These are phyloP conservation scores for Myotis brandtii DNA, from an alignment of 2,113 vertebrate species.

Conservation along the genomic window DNA sequence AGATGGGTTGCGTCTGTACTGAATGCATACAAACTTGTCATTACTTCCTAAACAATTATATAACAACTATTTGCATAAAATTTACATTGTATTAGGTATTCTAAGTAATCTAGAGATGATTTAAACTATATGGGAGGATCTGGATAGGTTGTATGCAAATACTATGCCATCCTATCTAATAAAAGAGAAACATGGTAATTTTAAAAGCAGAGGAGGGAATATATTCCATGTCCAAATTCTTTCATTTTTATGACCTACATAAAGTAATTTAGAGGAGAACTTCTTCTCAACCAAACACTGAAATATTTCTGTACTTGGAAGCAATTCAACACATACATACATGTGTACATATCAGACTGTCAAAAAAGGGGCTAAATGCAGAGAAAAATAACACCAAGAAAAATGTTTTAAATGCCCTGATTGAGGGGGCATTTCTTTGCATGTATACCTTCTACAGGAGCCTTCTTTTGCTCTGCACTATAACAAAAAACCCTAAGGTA, in stretches of 20 bases:
- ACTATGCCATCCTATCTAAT: neutral
- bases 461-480: neutral
- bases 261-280: neutral
- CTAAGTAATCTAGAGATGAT: neutral
- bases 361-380: neutral
- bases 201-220: neutral
- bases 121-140: neutral
- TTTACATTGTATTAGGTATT: neutral
- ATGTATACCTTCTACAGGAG: neutral
- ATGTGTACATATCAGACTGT: neutral
- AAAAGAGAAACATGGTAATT: too few relatives aligned
- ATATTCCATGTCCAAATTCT: neutral
- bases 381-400: neutral
- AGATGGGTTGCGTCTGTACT: neutral
- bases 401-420: slow-evolving; percentile 10
- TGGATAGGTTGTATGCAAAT: neutral
- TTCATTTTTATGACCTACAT: neutral
- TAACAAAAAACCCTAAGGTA: neutral
- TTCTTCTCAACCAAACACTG: neutral
- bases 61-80: neutral
- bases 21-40: neutral
- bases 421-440: neutral
- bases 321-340: neutral
- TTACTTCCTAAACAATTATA: neutral
- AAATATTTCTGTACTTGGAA: slow-evolving; percentile 1